Evolutionary conservation across 2,113 vertebrate species (phyloP).

Genomic region (Nanorana parkeri): DNA sequence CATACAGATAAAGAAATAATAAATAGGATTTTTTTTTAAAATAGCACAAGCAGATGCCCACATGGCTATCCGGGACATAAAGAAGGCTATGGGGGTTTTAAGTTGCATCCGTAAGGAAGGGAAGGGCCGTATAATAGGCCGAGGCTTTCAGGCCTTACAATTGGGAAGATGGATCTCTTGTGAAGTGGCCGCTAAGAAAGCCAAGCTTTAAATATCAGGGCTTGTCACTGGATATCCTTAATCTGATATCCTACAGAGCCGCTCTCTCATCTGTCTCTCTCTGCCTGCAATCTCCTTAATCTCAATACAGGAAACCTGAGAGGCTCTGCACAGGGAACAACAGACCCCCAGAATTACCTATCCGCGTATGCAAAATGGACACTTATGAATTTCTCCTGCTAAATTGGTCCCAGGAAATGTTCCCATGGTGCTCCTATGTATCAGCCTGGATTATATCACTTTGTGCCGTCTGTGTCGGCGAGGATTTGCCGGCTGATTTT

Average conservation of each 20-base stretch:
- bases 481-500: slow-evolving; percentile 32
- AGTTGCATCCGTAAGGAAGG: slow-evolving; percentile 54
- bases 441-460: slow-evolving; percentile 39
- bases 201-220: slow-evolving; percentile 53
- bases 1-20: slow-evolving; percentile 15
- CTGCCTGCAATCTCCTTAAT: slow-evolving; percentile 53
- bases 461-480: slow-evolving; percentile 1
- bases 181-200: slow-evolving; percentile 52
- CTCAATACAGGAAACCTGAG: slow-evolving; percentile 43
- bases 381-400: slow-evolving; percentile 39
- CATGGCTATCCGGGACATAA: slow-evolving; percentile 39
- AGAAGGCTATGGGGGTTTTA: slow-evolving; percentile 31
- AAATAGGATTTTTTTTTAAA: slow-evolving; percentile 38
- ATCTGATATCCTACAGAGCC: slow-evolving; percentile 52
- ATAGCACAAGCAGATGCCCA: slow-evolving; percentile 53
- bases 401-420: slow-evolving; percentile 36
- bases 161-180: slow-evolving; percentile 44
- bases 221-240: slow-evolving; percentile 56
- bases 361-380: slow-evolving; percentile 32
- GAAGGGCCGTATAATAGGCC: slow-evolving; percentile 45
- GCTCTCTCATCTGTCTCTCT: slow-evolving; percentile 43
- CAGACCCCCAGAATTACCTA: slow-evolving; percentile 21
- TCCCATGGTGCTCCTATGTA: slow-evolving; percentile 34
- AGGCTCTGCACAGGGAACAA: slow-evolving; percentile 28
- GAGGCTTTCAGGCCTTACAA: slow-evolving; percentile 46